These are phyloP conservation scores for Melinopterus prodromus DNA, from an alignment of 2,888 invertebrate species.

Conservation along the genomic window DNA sequence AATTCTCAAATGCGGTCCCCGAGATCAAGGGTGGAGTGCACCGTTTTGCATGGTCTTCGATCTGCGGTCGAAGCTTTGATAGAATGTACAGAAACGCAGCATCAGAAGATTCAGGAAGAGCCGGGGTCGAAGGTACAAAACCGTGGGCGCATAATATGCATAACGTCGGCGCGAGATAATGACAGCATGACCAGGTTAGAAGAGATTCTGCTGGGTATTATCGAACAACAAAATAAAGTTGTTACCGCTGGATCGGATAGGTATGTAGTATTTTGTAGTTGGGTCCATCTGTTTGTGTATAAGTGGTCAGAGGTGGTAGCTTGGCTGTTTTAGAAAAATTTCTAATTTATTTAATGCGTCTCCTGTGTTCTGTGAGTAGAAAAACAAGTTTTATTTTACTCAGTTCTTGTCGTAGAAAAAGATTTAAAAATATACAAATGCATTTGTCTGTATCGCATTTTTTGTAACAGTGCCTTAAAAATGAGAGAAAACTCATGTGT, in stretches of 20 bases:
- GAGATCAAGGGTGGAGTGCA: slow-evolving; percentile 70
- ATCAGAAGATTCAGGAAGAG: slow-evolving; percentile 63
- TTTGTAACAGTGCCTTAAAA: too few species aligned
- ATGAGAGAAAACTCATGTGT: too few species aligned
- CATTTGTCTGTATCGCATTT: too few species aligned
- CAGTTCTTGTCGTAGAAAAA: too few species aligned
- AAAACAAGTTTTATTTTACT: too few species aligned
- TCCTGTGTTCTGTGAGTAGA: too few species aligned
- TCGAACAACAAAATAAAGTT: slow-evolving; percentile 82
- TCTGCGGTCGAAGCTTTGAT: slow-evolving; percentile 87
- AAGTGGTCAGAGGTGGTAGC: too few species aligned
- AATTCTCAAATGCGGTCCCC: slow-evolving; percentile 57
- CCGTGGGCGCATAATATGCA: slow-evolving; percentile 87
- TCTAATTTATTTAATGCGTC: too few species aligned
- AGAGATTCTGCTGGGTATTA: slow-evolving; percentile 84
- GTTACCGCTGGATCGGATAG: slow-evolving; percentile 67
- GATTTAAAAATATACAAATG: too few species aligned
- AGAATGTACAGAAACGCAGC: slow-evolving; percentile 81
- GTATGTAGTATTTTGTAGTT: slow-evolving; percentile 55
- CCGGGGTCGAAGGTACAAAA: slow-evolving; percentile 57
- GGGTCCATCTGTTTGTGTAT: too few species aligned
- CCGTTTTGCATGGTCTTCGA: slow-evolving; percentile 83
- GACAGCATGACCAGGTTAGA: slow-evolving; percentile 86
- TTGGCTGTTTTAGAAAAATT: too few species aligned
- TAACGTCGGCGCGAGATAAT: slow-evolving; percentile 89